These are phyloP conservation scores for Enteromius viviparus DNA, from an alignment of 2,797 vertebrate species.

Conservation along the genomic window DNA sequence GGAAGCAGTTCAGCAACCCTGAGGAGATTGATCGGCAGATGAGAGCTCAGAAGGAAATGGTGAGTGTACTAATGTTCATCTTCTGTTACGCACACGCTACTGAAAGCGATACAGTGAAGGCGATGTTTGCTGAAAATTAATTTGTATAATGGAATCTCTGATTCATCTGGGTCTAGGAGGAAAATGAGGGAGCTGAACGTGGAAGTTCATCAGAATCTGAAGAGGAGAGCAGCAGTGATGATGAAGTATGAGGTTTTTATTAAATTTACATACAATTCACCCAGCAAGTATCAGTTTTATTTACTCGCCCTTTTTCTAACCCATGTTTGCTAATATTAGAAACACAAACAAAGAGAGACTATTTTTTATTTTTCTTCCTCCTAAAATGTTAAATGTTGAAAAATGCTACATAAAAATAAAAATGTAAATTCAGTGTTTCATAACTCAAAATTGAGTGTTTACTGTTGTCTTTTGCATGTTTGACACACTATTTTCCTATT, in stretches of 20 bases:
- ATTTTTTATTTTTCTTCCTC: background rate
- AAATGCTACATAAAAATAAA: no score
- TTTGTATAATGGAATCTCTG: background rate
- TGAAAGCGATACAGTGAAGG: background rate
- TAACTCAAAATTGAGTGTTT: no score
- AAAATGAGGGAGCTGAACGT: slow-evolving; percentile 70
- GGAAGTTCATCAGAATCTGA: slow-evolving; percentile 73
- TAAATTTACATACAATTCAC: background rate
- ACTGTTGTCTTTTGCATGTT: no score
- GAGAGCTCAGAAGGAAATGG: slow-evolving; percentile 76
- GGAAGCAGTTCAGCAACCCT: slow-evolving; percentile 84
- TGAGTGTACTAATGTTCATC: slow-evolving; percentile 57
- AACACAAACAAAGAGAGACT: background rate
- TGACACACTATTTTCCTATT: no score
- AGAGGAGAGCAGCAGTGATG: slow-evolving; percentile 82
- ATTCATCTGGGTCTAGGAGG: slow-evolving; percentile 69
- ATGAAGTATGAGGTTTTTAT: slow-evolving; percentile 62
- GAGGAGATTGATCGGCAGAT: slow-evolving; percentile 85
- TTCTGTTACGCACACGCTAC: background rate
- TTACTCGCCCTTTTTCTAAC: background rate
- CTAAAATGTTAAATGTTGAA: background rate
- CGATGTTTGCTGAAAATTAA: background rate
- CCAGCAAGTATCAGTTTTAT: no score
- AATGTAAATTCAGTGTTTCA: background rate
- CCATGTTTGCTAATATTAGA: background rate